A percentile compares a stretch with the other conserved stretches of the same genome.
phyloP scores from a whole-genome alignment of 2,888 invertebrate species.

The Cephus rjabovi region DNA sequence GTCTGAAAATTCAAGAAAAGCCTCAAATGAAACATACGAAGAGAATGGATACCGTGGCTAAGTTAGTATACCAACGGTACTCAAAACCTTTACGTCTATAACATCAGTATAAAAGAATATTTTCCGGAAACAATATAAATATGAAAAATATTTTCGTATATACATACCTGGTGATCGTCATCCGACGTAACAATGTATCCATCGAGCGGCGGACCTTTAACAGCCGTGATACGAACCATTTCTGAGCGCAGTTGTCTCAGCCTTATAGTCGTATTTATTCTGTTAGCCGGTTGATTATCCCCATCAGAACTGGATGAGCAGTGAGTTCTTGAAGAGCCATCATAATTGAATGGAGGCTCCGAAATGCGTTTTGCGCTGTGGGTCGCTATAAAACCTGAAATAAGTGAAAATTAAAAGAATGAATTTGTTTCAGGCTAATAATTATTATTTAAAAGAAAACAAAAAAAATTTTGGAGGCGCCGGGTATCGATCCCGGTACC shows the following conservation, averaged over 20 bases:
- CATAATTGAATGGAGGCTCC: constrained; percentile 38
- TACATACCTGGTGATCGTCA: constrained; percentile 82
- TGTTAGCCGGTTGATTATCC: constrained; percentile 61
- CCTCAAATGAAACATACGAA: background rate
- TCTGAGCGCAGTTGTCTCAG: constrained; percentile 65
- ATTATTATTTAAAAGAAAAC: background rate
- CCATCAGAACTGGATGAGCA: constrained; percentile 41
- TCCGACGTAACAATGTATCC: constrained; percentile 83
- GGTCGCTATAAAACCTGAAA: constrained; percentile 26
- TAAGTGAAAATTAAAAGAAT: constrained; percentile 8
- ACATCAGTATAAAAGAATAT: background rate
- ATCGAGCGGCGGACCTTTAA: constrained; percentile 70
- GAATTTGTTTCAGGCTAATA: background rate
- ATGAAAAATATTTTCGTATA: constrained; percentile 1
- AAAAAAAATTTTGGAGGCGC: constrained; percentile 32
- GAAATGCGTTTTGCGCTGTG: constrained; percentile 30
- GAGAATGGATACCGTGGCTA: background rate
- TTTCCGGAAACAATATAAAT: background rate
- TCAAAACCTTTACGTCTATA: background rate
- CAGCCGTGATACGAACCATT: constrained; percentile 66
- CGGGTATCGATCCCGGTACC: constrained; percentile 43
- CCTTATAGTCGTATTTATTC: constrained; percentile 65
- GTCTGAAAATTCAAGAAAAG: constrained; percentile 44
- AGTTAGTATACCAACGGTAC: background rate
- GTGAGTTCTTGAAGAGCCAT: constrained; percentile 48